Evolutionary conservation across 2,888 invertebrate species (phyloP), one percentile per base, ranked within the genome.

Genomic region (Oeneis ivallda): DNA sequence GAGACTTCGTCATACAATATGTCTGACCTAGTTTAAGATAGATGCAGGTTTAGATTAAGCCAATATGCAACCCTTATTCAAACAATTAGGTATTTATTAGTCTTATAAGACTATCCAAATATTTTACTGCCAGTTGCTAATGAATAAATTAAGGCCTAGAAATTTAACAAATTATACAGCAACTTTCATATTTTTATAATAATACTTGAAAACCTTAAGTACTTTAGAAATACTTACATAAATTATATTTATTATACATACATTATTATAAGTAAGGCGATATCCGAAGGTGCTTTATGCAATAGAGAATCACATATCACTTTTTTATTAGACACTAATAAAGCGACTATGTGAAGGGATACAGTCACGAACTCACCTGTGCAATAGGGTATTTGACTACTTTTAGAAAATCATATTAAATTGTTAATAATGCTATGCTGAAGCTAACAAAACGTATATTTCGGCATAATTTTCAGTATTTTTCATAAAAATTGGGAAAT

Each of bases 201-300:
- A 69, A 67, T 69, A 67, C 63, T 67, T 65, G 65, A 65, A 63
- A 63, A 60, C 26, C 61, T 58, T 62, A 63, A 62, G 64, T 53
- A 65, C 65, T 56, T 63, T 67, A 69, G 62, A 69, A 62, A 66
- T 66, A 65, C 67, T 63, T 41, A 50, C 15, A 17, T 59, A 60
- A 52, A 66, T 61, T 60, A 65, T 66, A 37, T 37, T 37, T 43
- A 43, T 13, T 62, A 62, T 57, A 26, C 47, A 52, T 41, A 50
- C 11, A 17, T 61, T 60, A 65, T 66, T 61, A 61, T 41, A 61
- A 61, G 61, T 61, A 68, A 68, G 68, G 68, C 63, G 68, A 68
- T 68, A 68, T 65, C 47, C 52, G 41, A 45, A 57, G 58, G 52
- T 41, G 54, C 53, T 69, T 52, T 41, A 61, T 50, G 52, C 52